These are phyloP conservation scores for Sebastes cheni DNA, from an alignment of 2,797 vertebrate species.

Conservation along the genomic window DNA sequence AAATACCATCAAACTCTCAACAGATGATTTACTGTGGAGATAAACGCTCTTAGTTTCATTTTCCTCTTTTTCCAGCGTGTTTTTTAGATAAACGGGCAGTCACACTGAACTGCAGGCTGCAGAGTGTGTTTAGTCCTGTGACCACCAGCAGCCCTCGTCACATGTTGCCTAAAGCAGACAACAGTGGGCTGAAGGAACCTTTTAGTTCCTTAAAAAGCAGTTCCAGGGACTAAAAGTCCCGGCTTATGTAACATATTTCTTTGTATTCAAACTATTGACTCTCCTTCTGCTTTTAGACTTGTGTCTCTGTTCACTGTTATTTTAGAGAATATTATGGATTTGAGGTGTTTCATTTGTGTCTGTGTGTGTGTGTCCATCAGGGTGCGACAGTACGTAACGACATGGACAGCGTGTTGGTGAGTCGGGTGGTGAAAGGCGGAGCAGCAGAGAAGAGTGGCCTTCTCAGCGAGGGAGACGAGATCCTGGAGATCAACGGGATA, in stretches of 20 bases:
- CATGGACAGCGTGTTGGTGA: constrained; percentile 94
- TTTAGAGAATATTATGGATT: not conserved
- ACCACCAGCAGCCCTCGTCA: no score
- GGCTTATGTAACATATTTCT: not conserved
- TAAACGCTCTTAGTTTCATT: no score
- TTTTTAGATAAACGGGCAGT: no score
- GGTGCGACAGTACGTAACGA: constrained; percentile 96
- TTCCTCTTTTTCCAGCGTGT: no score
- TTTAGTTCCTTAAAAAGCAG: no score
- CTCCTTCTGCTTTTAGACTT: not conserved
- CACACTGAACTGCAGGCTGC: no score
- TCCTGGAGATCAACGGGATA: constrained; percentile 94
- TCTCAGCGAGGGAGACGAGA: constrained; percentile 94
- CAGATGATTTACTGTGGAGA: no score
- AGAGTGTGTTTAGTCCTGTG: no score
- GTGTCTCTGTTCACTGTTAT: not conserved
- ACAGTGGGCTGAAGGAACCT: no score
- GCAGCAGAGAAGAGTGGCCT: constrained; percentile 92
- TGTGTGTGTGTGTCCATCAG: constrained; percentile 64
- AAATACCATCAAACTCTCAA: no score
- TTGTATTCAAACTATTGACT: not conserved
- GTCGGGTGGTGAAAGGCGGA: constrained; percentile 94
- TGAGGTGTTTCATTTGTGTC: not conserved
- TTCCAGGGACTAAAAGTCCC: no score
- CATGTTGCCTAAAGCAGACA: no score